Evolutionary conservation across 2,888 invertebrate genomes (phyloP), one percentile per base, ranked within the genome.

Genomic region (Nymphalis polychloros): DNA sequence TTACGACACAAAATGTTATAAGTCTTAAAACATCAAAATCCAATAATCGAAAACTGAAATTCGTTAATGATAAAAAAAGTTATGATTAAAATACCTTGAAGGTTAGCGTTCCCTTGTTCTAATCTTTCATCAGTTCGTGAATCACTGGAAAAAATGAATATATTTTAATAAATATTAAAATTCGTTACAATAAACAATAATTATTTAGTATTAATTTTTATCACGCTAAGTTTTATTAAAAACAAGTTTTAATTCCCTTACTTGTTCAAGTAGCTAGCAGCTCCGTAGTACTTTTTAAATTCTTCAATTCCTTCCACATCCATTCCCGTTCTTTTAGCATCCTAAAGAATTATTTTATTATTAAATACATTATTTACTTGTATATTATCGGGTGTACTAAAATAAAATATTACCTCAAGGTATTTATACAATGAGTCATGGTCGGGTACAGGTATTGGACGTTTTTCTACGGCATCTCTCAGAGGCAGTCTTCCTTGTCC

Each of bases 401-500:
- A 23, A 41, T 23, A 48, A 47, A 50, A 67, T 71, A 62, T 64
- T 81, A 89, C 89, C 78, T 86, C 79, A 16, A 86, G 67, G 68
- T 80, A 81, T 78, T 85, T 89, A 59, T 84, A 86, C 3, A 85
- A 73, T 23, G 77, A 78, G 27, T 79, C 82, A 48, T 80, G 79
- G 68, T 89, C 86, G 50, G 83, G 77, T 2, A 90, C 79, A 20
- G 86, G 82, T 62, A 92, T 92, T 47, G 93, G 94, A 53, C 94
- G 82, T 73, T 91, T 93, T 82, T 96, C 96, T 0, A 96, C 96
- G 0, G 96, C 95, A 81, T 96, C 96, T 77, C 96, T 92, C 55
- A 96, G 83, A 1, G 96, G 96, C 63, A 95, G 74, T 69, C 95
- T 87, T 70, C 89, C 85, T 69, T 88, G 88, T 41, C 83, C 78